Conservation (phyloP, 30 jellyfish, hydroid and myxozoan species). For the Pelagia noctiluca region DNA sequence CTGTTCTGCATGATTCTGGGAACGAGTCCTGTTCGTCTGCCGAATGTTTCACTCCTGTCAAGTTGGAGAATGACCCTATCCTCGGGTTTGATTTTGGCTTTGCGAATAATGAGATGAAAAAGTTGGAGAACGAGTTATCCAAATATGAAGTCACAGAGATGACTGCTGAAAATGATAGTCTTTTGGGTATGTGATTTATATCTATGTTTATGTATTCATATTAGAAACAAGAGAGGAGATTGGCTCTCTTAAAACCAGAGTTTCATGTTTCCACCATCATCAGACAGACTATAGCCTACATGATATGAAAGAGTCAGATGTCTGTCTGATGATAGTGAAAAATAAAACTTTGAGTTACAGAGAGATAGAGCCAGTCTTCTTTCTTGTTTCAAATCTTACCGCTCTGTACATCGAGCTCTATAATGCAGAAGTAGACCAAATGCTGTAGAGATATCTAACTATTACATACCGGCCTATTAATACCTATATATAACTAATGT, state of each 20-base stretch:
- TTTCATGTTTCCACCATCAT: neutral
- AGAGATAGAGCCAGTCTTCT: too few relatives aligned
- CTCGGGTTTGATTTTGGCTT: constrained; percentile 53
- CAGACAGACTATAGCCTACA: too few relatives aligned
- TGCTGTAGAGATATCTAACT: too few relatives aligned
- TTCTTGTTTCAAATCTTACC: too few relatives aligned
- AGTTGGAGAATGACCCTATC: constrained; percentile 48
- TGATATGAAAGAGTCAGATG: too few relatives aligned
- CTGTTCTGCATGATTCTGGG: constrained; percentile 46
- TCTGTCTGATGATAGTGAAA: too few relatives aligned
- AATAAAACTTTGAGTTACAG: too few relatives aligned
- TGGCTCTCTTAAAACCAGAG: neutral
- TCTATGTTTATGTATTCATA: neutral
- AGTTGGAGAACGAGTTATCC: constrained; percentile 44
- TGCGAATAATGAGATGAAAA: constrained; percentile 44
- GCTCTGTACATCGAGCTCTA: too few relatives aligned
- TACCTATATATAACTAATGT: too few relatives aligned
- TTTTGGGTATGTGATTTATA: constrained; percentile 29
- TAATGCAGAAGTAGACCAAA: too few relatives aligned
- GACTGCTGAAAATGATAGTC: constrained; percentile 41
- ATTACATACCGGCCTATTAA: too few relatives aligned
- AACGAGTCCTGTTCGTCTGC: constrained; percentile 45
- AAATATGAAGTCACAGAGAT: constrained; percentile 65
- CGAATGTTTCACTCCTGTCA: constrained; percentile 4
- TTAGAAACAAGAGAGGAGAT: neutral